These are phyloP conservation scores for Geococcyx californianus DNA, from an alignment of 2,113 vertebrate genomes.

Conservation along the genomic window DNA sequence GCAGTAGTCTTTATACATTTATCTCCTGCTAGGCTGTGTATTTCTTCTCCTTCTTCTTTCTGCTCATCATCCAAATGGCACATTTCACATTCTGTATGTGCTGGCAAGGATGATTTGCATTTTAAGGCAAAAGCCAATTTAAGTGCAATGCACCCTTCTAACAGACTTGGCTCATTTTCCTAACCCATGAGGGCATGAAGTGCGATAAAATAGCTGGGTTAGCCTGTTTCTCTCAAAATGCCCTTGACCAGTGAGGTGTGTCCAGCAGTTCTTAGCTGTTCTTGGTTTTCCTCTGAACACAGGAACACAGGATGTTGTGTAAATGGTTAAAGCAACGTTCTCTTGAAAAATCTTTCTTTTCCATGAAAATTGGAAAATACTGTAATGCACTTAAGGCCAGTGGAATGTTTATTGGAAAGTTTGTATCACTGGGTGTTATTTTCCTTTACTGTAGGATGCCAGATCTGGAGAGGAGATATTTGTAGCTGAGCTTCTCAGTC, in stretches of 20 bases:
- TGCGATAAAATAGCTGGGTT: background rate
- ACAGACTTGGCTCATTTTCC: conserved; percentile 2
- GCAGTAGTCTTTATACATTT: background rate
- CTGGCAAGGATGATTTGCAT: conserved; percentile 1
- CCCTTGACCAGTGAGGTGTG: background rate
- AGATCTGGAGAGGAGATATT: background rate
- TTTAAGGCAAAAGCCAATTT: conserved; percentile 26
- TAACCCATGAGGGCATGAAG: background rate
- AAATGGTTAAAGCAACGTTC: background rate
- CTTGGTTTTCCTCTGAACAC: background rate
- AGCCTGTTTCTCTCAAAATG: background rate
- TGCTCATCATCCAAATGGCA: background rate
- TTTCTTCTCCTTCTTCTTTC: conserved; percentile 15
- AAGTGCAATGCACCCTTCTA: background rate
- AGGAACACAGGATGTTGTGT: background rate
- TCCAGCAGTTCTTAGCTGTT: background rate
- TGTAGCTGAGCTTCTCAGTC: background rate
- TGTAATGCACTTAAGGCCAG: accelerated
- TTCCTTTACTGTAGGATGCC: background rate
- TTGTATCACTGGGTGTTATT: background rate
- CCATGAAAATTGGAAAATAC: background rate
- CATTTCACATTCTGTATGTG: background rate
- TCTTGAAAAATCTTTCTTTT: background rate
- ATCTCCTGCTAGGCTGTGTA: background rate
- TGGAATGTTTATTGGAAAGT: background rate